Evolutionary conservation across 2,113 vertebrate species (phyloP), one percentile per base, ranked within the genome.

Genomic region (Pycnonotus jocosus): DNA sequence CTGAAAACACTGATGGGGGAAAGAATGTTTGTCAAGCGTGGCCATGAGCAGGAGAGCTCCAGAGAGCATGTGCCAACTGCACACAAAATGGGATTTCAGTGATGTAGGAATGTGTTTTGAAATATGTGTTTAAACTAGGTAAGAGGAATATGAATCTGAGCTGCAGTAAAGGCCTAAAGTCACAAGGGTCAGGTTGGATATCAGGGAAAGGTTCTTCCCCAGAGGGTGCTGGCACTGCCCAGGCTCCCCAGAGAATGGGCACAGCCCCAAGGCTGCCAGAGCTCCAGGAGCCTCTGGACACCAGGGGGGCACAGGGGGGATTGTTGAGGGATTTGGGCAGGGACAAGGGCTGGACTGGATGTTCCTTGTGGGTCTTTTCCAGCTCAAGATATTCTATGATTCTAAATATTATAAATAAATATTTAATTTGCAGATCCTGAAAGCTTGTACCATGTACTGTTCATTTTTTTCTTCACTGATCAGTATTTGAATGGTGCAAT

Each of bases 171-270:
- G 25, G 42, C 72, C 50, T 30, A 4, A 58, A 83, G n/a, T 38
- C 64, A 25, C 9, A 4, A 57, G 44, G 25, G 3, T 58, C 18
- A 35, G 16, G 61, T 0, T 42, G 61, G 35, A 7, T 0, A 0
- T 4, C 12, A 31, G 25, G 30, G 14, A 7, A 5, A 42, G 25
- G 44, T 31, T 76, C 44, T 12, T 11, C 30, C 47, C 51, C 51
- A 20, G 21, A 31, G 37, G 27, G 15, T 16, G 25, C 44, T 25
- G 30, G 82, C 82, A 66, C 42, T 74, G 50, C 24, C 27, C 81
- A 47, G 81, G 68, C 47, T 71, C 16, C 79, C 68, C 54, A 53
- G 58, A 69, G 40, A n/a, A 44, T 53, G 68, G 57, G 20, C 66
- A 30, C 31, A 0, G 66, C 45, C 38, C 28, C 5, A 12, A n/a